These are phyloP conservation scores for Apamea anceps DNA, from an alignment of 2,888 invertebrate species.

Conservation along the genomic window DNA sequence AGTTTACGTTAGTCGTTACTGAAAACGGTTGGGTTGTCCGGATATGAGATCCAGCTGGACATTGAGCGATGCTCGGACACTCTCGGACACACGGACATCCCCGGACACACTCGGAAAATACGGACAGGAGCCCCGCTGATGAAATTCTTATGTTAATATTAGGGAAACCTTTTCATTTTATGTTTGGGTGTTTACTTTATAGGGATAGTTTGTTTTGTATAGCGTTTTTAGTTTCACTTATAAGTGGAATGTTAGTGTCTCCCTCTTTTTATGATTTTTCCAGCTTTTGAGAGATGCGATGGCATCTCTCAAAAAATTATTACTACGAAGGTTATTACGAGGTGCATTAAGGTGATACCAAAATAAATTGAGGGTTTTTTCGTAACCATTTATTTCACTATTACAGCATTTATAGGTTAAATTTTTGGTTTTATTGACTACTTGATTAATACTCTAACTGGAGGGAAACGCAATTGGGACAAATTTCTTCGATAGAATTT, in stretches of 20 bases:
- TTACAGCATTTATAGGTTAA: too few relatives aligned
- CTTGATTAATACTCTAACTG: too few relatives aligned
- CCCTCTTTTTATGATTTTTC: conserved; percentile 1
- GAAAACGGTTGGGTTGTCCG: conserved; percentile 66
- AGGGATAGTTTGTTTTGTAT: conserved; percentile 31
- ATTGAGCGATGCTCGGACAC: conserved; percentile 70
- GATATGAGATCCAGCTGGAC: conserved; percentile 72
- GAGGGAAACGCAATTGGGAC: too few relatives aligned
- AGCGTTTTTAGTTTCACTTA: conserved; percentile 34
- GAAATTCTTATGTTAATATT: conserved; percentile 72
- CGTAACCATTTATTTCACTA: too few relatives aligned
- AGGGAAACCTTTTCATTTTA: conserved; percentile 63
- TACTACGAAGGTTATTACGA: background rate
- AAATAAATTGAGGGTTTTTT: too few relatives aligned
- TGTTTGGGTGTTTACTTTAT: conserved; percentile 43
- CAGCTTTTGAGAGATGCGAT: background rate
- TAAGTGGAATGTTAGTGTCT: background rate
- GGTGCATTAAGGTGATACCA: background rate
- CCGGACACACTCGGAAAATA: conserved; percentile 53
- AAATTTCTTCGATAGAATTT: too few relatives aligned
- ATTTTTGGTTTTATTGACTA: too few relatives aligned
- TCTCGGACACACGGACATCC: conserved; percentile 43
- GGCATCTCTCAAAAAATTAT: too few relatives aligned
- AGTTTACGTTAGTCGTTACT: conserved; percentile 67
- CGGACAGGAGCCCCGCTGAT: conserved; percentile 56